Conservation (phyloP, 2,797 vertebrate species). For the Danio albolineatus region DNA sequence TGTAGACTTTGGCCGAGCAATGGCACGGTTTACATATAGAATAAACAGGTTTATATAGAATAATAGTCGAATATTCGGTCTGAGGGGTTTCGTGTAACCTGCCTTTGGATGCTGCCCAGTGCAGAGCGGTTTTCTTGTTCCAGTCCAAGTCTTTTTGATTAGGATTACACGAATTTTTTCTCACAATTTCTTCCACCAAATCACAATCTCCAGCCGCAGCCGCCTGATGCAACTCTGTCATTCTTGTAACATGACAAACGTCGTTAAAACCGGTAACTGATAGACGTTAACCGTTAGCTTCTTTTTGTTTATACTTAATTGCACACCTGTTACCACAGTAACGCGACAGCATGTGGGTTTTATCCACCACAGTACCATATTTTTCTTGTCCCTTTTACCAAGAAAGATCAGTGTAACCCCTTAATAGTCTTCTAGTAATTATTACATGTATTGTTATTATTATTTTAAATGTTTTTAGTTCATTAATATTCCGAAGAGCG, state of each 20-base stretch:
- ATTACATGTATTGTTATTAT: too few species aligned
- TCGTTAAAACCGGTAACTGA: too few species aligned
- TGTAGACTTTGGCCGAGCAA: too few species aligned
- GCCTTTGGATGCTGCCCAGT: constrained; percentile 92
- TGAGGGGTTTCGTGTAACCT: neutral
- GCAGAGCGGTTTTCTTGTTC: constrained; percentile 87
- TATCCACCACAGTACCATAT: too few species aligned
- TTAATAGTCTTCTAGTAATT: too few species aligned
- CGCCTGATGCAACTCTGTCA: constrained; percentile 89
- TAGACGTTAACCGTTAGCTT: too few species aligned
- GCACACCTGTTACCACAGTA: neutral
- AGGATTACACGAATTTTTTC: constrained; percentile 78
- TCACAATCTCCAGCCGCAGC: constrained; percentile 82
- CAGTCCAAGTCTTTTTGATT: constrained; percentile 88
- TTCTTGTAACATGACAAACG: constrained; percentile 51
- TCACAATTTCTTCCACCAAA: constrained; percentile 79
- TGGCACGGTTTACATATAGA: too few species aligned
- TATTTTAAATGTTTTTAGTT: too few species aligned
- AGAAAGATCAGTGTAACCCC: too few species aligned
- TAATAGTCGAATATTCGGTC: too few species aligned
- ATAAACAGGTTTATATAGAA: too few species aligned
- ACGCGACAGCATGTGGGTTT: neutral
- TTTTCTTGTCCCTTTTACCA: neutral
- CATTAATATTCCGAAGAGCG: neutral
- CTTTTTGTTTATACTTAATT: neutral